These are phyloP conservation scores for Ceryle rudis DNA, from an alignment of 2,797 vertebrate genomes.

Conservation along the genomic window DNA sequence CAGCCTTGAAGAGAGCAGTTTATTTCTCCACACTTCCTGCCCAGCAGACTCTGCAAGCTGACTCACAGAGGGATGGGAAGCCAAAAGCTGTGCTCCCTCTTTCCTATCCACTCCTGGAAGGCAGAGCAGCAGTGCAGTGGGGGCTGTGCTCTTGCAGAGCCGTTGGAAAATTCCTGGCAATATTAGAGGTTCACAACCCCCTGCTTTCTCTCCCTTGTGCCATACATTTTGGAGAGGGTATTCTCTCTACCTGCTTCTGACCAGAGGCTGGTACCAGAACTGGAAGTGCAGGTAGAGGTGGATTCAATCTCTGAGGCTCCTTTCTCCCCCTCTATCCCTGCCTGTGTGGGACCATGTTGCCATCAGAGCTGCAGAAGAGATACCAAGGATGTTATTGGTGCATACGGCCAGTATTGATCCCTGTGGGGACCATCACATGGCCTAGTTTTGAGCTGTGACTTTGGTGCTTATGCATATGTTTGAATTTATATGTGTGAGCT, in stretches of 20 bases:
- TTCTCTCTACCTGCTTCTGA: not conserved
- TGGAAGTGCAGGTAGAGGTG: rapidly evolving
- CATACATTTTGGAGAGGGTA: rapidly evolving
- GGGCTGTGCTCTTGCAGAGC: not conserved
- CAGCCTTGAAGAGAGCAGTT: conserved; percentile 8
- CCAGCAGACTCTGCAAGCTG: not conserved
- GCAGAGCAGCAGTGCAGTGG: not conserved
- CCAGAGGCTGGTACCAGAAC: not conserved
- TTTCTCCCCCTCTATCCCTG: not conserved
- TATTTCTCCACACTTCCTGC: conserved; percentile 8
- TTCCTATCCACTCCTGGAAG: conserved; percentile 3
- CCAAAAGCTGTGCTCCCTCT: conserved; percentile 13
- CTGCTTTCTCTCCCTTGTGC: not conserved
- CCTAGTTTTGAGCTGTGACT: conserved; percentile 6
- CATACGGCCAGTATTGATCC: not conserved
- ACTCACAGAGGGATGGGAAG: not conserved
- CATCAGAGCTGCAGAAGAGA: not conserved
- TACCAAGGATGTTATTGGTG: not conserved
- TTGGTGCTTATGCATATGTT: not conserved
- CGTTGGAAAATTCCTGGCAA: not conserved
- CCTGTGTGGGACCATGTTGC: not conserved
- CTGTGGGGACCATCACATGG: not conserved
- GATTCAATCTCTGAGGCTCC: not conserved
- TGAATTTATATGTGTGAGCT: not conserved
- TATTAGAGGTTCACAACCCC: not conserved